phyloP scores from a whole-genome alignment of 2,888 invertebrate genomes.

The Hanleya hanleyi region DNA sequence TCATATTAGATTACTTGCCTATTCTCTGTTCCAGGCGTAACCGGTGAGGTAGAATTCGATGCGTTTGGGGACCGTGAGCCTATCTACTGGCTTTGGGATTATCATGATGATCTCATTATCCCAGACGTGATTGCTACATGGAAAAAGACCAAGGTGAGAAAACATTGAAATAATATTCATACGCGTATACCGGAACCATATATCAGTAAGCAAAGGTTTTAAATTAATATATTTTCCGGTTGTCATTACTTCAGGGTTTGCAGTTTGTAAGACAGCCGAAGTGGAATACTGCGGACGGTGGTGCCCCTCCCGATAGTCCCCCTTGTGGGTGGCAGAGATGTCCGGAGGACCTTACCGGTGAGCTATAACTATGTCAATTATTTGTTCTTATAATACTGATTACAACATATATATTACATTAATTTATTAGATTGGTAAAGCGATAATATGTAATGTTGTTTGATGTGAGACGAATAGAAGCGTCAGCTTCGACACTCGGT shows the following conservation, averaged over 20 bases:
- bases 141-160: too few relatives aligned
- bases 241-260: neutral
- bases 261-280: conserved; percentile 11
- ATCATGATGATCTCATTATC: conserved; percentile 17
- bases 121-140: conserved; percentile 29
- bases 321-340: conserved; percentile 46
- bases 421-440: too few relatives aligned
- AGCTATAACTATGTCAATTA: too few relatives aligned
- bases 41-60: conserved; percentile 44
- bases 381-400: too few relatives aligned
- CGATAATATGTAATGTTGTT: too few relatives aligned
- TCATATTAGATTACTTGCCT: neutral
- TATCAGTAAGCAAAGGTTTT: too few relatives aligned
- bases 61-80: conserved; percentile 44
- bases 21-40: conserved; percentile 33
- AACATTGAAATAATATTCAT: too few relatives aligned
- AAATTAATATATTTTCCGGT: too few relatives aligned
- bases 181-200: too few relatives aligned
- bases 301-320: conserved; percentile 37
- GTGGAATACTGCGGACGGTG: conserved; percentile 41
- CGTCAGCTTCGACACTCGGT: too few relatives aligned
- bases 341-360: conserved; percentile 11
- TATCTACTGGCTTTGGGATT: conserved; percentile 45
- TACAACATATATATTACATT: too few relatives aligned
- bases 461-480: too few relatives aligned